Percentiles rank a stretch among this genome's conserved stretches.
Evolutionary conservation across 2,888 invertebrate species (phyloP).

Genomic region (Plemyria rubiginata): DNA sequence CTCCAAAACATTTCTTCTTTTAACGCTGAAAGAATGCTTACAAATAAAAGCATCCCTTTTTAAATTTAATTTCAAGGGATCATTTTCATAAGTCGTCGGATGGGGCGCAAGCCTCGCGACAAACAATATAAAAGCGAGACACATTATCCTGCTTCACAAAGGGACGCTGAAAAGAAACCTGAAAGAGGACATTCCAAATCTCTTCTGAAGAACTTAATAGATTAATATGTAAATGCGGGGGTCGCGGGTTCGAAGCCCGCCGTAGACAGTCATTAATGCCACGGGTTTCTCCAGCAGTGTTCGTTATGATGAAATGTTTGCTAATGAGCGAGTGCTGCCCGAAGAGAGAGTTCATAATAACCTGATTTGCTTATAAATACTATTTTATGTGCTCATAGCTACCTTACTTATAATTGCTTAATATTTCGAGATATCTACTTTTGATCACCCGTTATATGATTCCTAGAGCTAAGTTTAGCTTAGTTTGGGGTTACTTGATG

Average conservation of each 20-base stretch:
- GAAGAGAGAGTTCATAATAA: too few relatives aligned
- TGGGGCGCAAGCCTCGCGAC: slow-evolving; percentile 18
- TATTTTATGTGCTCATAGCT: too few relatives aligned
- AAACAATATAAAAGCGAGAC: slow-evolving; percentile 29
- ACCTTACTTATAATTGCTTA: too few relatives aligned
- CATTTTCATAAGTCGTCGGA: slow-evolving; percentile 20
- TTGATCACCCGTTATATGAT: too few relatives aligned
- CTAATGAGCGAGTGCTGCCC: slow-evolving; percentile 9
- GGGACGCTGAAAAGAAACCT: slow-evolving; percentile 24
- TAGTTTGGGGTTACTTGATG: too few relatives aligned
- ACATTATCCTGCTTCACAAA: slow-evolving; percentile 27
- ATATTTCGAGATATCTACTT: too few relatives aligned
- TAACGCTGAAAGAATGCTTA: slow-evolving; percentile 10
- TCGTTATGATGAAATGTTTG: slow-evolving; percentile 16
- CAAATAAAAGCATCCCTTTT: slow-evolving; percentile 11
- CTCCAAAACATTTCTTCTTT: slow-evolving; percentile 8
- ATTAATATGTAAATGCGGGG: slow-evolving; percentile 34
- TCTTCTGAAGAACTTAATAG: slow-evolving; percentile 26
- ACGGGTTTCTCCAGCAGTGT: slow-evolving; percentile 10
- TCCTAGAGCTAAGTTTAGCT: too few relatives aligned
- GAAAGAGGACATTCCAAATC: slow-evolving; percentile 24
- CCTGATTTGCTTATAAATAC: too few relatives aligned
- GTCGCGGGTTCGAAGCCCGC: slow-evolving; percentile 25
- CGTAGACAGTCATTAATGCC: slow-evolving; percentile 23
- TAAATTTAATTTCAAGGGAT: slow-evolving; percentile 21